phyloP scores from a whole-genome alignment of 2,113 vertebrate genomes.

The Potamarius usumacintae region DNA sequence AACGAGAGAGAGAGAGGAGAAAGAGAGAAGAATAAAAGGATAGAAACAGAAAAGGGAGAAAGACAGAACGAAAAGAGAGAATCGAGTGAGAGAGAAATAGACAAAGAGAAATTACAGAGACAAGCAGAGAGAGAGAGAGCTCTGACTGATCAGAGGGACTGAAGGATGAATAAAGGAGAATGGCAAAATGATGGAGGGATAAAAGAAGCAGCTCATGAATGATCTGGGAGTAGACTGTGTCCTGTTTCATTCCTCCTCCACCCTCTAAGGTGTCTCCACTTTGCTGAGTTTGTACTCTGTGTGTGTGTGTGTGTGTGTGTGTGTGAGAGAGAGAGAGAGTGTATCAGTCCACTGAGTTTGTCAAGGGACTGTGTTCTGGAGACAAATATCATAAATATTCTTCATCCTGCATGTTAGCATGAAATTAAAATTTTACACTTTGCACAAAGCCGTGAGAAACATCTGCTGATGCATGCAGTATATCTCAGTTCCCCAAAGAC shows the following conservation, averaged over 20 bases:
- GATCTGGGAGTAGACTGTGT: slow-evolving; percentile 39
- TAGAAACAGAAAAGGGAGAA: too few relatives aligned
- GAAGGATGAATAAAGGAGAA: slow-evolving; percentile 21
- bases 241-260: slow-evolving; percentile 27
- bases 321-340: not conserved
- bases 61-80: not conserved
- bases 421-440: not conserved
- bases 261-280: slow-evolving; percentile 3
- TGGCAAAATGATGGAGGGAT: slow-evolving; percentile 19
- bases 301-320: slow-evolving; percentile 3
- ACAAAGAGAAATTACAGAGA: too few relatives aligned
- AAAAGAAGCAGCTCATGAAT: slow-evolving; percentile 23
- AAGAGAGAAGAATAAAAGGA: not conserved
- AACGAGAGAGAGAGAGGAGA: not conserved
- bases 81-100: not conserved
- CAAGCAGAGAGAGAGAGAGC: not conserved
- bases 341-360: not conserved
- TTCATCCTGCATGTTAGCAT: slow-evolving; percentile 9
- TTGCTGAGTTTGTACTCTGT: slow-evolving; percentile 8
- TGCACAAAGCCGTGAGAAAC: not conserved
- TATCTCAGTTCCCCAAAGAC: not conserved
- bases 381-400: slow-evolving; percentile 15
- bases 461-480: not conserved
- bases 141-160: slow-evolving; percentile 8
- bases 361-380: not conserved